Conservation (phyloP, 35 echinoderm and acorn worm genomes). For the Apostichopus japonicus region DNA sequence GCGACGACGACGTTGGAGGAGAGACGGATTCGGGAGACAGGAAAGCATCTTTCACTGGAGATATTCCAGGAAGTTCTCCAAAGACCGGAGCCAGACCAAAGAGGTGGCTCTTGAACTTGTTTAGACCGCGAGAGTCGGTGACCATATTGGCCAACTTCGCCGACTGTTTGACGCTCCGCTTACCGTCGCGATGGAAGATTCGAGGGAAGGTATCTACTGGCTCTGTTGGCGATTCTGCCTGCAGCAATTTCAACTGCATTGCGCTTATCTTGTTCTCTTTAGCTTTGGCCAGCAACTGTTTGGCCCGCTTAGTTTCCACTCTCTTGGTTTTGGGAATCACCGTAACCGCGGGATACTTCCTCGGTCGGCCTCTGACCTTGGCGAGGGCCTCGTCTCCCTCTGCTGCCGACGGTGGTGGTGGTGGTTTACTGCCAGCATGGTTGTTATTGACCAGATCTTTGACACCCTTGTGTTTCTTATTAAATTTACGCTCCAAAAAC, state of each 20-base stretch:
- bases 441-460: not conserved
- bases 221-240: constrained; percentile 32
- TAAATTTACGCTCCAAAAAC: not conserved
- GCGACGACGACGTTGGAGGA: not conserved
- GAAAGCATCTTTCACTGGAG: not conserved
- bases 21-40: not conserved
- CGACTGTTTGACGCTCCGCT: constrained; percentile 71
- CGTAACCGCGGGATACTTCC: constrained; percentile 6
- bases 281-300: constrained; percentile 65
- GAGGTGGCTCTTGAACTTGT: constrained; percentile 43
- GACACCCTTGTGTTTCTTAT: not conserved
- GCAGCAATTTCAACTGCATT: constrained; percentile 42
- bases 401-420: constrained; percentile 24
- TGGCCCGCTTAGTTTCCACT: constrained; percentile 32
- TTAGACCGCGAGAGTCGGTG: constrained; percentile 53
- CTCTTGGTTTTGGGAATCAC: constrained; percentile 27
- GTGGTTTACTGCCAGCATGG: not conserved
- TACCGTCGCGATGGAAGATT: constrained; percentile 46
- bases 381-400: not conserved
- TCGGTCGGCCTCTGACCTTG: constrained; percentile 30
- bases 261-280: constrained; percentile 59
- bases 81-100: constrained; percentile 32
- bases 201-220: not conserved
- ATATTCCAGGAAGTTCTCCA: constrained; percentile 19
- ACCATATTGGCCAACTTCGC: constrained; percentile 72